These are phyloP conservation scores for Poecile atricapillus DNA, from an alignment of 2,113 vertebrate species.

Conservation along the genomic window DNA sequence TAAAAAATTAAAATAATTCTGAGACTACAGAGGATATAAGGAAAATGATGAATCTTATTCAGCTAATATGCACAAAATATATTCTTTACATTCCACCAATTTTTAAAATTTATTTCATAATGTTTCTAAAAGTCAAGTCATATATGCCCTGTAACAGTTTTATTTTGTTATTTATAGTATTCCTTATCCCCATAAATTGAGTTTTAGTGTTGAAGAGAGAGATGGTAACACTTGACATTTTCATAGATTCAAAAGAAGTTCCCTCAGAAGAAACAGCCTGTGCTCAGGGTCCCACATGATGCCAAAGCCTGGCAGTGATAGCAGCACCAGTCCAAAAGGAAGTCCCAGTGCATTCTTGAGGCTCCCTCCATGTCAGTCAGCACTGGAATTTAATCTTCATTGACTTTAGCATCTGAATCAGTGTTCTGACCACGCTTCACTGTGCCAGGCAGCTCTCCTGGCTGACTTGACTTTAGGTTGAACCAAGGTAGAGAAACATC, in stretches of 20 bases:
- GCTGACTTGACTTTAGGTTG: neutral
- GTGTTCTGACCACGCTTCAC: neutral
- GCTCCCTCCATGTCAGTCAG: neutral
- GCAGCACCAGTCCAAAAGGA: neutral
- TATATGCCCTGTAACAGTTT: neutral
- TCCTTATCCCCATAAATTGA: neutral
- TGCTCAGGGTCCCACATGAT: neutral
- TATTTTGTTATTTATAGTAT: neutral
- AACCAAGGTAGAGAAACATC: neutral
- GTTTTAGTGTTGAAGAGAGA: neutral
- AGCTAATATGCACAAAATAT: neutral
- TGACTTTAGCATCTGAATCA: neutral
- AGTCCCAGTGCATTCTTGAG: neutral
- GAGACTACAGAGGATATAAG: neutral
- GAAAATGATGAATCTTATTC: neutral
- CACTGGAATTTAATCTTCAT: neutral
- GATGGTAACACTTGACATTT: neutral
- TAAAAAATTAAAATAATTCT: neutral
- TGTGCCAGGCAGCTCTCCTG: neutral
- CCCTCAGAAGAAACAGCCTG: neutral
- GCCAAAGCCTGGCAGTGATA: neutral
- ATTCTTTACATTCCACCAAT: neutral
- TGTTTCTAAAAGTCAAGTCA: neutral
- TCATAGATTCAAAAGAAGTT: neutral
- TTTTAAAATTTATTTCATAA: neutral